phyloP scores from a whole-genome alignment of 1,140 invertebrate genomes.

The Rhyacophila brunnea region DNA sequence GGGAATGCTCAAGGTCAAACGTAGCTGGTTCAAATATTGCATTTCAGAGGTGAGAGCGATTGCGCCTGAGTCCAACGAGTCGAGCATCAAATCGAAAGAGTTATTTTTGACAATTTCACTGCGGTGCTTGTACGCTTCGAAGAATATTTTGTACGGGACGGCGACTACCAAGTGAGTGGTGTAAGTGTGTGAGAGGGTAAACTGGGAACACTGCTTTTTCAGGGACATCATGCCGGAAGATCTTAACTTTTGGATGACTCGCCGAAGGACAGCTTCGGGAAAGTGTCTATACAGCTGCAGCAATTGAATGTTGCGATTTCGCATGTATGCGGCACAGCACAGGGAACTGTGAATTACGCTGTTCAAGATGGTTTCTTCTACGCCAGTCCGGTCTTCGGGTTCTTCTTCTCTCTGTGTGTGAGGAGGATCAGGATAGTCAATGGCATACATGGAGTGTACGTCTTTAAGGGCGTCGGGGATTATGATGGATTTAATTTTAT shows the following conservation, averaged over 20 bases:
- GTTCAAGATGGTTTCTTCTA: constrained; percentile 1
- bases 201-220: constrained; percentile 43
- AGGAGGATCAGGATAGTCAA: background rate
- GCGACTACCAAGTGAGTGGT: constrained; percentile 2
- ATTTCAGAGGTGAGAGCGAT: constrained; percentile 20
- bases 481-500: constrained; percentile 1
- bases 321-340: constrained; percentile 56
- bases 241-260: constrained; percentile 56
- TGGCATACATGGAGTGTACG: constrained; percentile 7
- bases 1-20: constrained; percentile 14
- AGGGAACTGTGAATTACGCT: constrained; percentile 60
- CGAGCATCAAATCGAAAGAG: background rate
- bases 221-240: constrained; percentile 57
- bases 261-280: constrained; percentile 57
- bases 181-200: constrained; percentile 22
- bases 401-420: background rate
- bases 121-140: constrained; percentile 7
- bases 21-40: background rate
- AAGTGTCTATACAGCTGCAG: constrained; percentile 67
- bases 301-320: constrained; percentile 59
- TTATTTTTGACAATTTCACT: background rate
- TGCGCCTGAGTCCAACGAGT: constrained; percentile 17
- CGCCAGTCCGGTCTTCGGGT: background rate
- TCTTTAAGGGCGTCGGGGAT: constrained; percentile 17
- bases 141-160: constrained; percentile 19